Evolutionary conservation across 2,113 vertebrate genomes (phyloP), one percentile per base, ranked within the genome.

Genomic region (Morphnarchus princeps): DNA sequence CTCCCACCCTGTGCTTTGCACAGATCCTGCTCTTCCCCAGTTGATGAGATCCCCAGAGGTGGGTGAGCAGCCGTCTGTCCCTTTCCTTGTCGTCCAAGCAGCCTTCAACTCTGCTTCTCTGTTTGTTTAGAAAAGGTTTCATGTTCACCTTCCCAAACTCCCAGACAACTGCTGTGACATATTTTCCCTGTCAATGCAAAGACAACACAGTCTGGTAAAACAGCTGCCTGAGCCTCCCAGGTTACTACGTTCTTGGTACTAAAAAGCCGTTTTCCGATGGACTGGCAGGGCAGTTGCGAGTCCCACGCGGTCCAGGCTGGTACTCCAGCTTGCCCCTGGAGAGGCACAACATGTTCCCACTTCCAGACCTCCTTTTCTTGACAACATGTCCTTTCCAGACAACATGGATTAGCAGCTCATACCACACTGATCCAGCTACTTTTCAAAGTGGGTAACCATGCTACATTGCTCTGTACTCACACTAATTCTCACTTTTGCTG

Each of bases 191-290:
- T 96, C 94, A 91, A 59, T 61, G 73, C 69, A 97, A 95, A 97
- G 87, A 95, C 91, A 97, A 95, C 93, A 96, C 77, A 94, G 87
- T 96, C 95, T 96, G 96, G 69, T 87, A 40, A 59, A 96, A 96
- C 94, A 96, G 81, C 94, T 96, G 94, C 72, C 83, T 42, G 47
- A 78, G 77, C 73, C 89, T 94, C 81, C 55, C 69, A 63, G 77
- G 93, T 83, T 83, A 61, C n/a, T 43, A 3, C 2, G 0, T 70
- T 91, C 61, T 63, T 45, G 36, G 18, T 71, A 82, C 55, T 82
- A 59, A 90, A 87, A 57, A 90, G 52, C 15, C 2, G 0, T 74
- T 91, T 94, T 87, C 61, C 0, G 2, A 63, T 36, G 47, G 55
- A 20, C 47, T 74, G 81, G 20, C 22, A 72, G 65, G 78, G 57